These are phyloP conservation scores for Drosophila lini DNA, from an alignment of 1,140 invertebrate species.

Conservation along the genomic window DNA sequence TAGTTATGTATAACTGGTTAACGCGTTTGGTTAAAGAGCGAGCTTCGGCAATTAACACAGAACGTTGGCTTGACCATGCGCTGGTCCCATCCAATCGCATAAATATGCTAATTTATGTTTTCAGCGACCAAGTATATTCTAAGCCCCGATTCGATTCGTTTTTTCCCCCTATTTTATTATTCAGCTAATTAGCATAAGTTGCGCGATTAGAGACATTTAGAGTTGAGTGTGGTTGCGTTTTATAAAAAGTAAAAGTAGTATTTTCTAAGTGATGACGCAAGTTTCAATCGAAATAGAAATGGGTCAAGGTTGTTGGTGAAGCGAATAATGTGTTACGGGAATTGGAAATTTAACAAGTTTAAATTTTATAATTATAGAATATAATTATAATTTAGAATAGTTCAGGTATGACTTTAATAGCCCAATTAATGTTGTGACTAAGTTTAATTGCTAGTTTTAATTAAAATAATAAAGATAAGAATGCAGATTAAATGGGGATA, in stretches of 20 bases:
- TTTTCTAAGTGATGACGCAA: slow-evolving; percentile 12
- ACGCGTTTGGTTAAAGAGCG: slow-evolving; percentile 6
- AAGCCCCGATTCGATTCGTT: slow-evolving; percentile 1
- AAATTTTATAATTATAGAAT: background rate
- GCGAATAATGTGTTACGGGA: background rate
- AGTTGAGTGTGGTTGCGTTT: background rate
- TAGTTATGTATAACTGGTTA: slow-evolving; percentile 29
- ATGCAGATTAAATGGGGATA: background rate
- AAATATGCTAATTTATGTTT: slow-evolving; percentile 43
- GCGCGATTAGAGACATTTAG: slow-evolving; percentile 19
- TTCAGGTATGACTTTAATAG: background rate
- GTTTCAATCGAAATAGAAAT: slow-evolving; percentile 2
- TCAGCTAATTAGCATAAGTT: slow-evolving; percentile 35
- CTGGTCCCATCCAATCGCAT: slow-evolving; percentile 14
- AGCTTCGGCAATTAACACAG: slow-evolving; percentile 26
- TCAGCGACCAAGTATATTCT: slow-evolving; percentile 13
- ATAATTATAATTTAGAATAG: background rate
- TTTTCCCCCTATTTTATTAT: slow-evolving; percentile 18
- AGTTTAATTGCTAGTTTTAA: background rate
- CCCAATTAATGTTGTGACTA: background rate
- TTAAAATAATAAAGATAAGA: background rate
- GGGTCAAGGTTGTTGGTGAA: slow-evolving; percentile 8
- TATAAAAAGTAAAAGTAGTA: slow-evolving; percentile 29
- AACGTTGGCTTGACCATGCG: slow-evolving; percentile 15
- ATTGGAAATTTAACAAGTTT: background rate